These are phyloP conservation scores for Eupelmus urozonus DNA, from an alignment of 2,888 invertebrate genomes.

Conservation along the genomic window DNA sequence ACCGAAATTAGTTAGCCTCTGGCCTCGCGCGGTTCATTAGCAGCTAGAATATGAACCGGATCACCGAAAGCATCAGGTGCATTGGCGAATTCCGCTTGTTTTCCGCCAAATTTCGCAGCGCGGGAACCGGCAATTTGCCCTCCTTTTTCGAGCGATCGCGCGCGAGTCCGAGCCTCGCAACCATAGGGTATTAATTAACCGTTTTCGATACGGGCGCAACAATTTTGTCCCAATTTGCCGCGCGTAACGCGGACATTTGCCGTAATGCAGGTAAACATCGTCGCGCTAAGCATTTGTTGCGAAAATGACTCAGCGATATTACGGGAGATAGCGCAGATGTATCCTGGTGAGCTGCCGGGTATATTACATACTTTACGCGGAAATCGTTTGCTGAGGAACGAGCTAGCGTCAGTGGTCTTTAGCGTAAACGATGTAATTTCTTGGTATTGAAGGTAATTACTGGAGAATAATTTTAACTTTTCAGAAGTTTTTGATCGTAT, in stretches of 20 bases:
- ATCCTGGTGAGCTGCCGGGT: not conserved
- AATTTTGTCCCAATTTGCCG: constrained; percentile 55
- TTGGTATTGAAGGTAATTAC: too few species aligned
- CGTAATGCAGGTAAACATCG: constrained; percentile 31
- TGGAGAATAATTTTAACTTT: too few species aligned
- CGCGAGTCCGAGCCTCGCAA: too few species aligned
- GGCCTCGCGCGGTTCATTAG: constrained; percentile 24
- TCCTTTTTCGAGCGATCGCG: constrained; percentile 1
- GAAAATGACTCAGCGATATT: constrained; percentile 6
- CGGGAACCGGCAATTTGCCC: constrained; percentile 3
- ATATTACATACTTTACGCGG: not conserved
- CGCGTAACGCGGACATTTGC: constrained; percentile 42
- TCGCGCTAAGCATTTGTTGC: constrained; percentile 18
- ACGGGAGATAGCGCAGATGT: too few species aligned
- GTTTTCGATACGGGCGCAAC: constrained; percentile 58
- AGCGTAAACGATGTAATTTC: too few species aligned
- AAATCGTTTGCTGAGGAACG: too few species aligned
- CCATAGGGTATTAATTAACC: constrained; percentile 61
- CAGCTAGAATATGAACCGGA: constrained; percentile 11
- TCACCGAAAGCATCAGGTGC: constrained; percentile 21
- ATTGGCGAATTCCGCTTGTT: not conserved
- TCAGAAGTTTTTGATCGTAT: too few species aligned
- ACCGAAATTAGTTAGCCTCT: constrained; percentile 38
- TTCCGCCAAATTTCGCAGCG: not conserved
- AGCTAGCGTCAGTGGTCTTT: too few species aligned